Conservation (phyloP, 2,888 invertebrate genomes). For the Oscheius sp. region DNA sequence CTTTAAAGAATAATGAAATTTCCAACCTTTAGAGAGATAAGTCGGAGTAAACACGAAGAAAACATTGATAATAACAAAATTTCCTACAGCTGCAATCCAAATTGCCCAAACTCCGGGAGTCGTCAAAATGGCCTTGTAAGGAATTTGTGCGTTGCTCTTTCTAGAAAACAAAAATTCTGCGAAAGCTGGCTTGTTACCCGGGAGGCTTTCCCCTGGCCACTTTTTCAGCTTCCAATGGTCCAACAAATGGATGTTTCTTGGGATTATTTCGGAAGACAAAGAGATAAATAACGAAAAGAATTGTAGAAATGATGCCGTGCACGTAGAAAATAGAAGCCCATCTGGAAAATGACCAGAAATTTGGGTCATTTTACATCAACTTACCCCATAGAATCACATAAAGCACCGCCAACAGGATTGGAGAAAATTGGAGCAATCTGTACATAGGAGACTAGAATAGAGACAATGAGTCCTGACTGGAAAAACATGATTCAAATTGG, state of each 20-base stretch:
- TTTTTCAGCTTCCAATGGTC: slow-evolving; percentile 59
- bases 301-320: slow-evolving; percentile 50
- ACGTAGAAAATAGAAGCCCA: slow-evolving; percentile 66
- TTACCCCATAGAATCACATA: slow-evolving; percentile 33
- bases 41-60: slow-evolving; percentile 64
- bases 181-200: slow-evolving; percentile 31
- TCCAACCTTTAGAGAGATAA: slow-evolving; percentile 41
- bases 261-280: slow-evolving; percentile 62
- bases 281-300: slow-evolving; percentile 55
- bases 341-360: slow-evolving; percentile 29
- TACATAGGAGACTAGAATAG: slow-evolving; percentile 61
- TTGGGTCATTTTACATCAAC: too few species aligned
- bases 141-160: slow-evolving; percentile 43
- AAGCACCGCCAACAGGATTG: slow-evolving; percentile 50
- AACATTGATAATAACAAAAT: slow-evolving; percentile 62
- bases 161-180: background rate
- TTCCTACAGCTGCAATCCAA: slow-evolving; percentile 65
- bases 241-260: slow-evolving; percentile 62
- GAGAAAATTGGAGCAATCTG: slow-evolving; percentile 58
- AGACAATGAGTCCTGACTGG: slow-evolving; percentile 63
- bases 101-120: slow-evolving; percentile 66
- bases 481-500: background rate
- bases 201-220: slow-evolving; percentile 60
- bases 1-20: background rate
- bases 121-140: slow-evolving; percentile 53